Percentiles rank a stretch among this genome's conserved stretches.
phyloP scores from a whole-genome alignment of 2,113 vertebrate genomes.

The Macquaria ambigua region DNA sequence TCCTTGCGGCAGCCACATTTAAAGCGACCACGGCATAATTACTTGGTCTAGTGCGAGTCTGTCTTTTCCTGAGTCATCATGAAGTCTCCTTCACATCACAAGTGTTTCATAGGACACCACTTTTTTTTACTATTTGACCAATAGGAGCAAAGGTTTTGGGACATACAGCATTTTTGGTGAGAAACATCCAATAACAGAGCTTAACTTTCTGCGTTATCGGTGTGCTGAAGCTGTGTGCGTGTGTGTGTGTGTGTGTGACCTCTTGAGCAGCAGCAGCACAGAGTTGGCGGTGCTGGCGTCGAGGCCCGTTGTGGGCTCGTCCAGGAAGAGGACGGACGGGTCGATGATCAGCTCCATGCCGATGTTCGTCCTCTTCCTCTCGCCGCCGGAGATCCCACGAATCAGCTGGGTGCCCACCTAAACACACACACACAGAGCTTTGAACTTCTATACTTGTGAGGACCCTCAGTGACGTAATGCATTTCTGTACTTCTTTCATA shows the following conservation, averaged over 20 bases:
- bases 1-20: too few species aligned
- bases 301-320: constrained; percentile 94
- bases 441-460: background rate
- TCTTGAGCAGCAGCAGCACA: constrained; percentile 92
- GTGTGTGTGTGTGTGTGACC: constrained; percentile 75
- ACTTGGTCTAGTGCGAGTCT: too few species aligned
- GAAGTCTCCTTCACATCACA: too few species aligned
- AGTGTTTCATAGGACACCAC: too few species aligned
- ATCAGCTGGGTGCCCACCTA: constrained; percentile 94
- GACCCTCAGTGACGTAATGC: background rate
- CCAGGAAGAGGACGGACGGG: constrained; percentile 93
- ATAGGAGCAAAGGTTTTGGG: too few species aligned
- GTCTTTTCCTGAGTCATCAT: too few species aligned
- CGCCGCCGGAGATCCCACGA: constrained; percentile 93
- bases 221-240: background rate
- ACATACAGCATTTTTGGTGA: too few species aligned
- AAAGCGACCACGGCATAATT: too few species aligned
- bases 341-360: constrained; percentile 96
- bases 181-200: too few species aligned
- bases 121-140: too few species aligned
- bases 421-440: background rate
- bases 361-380: constrained; percentile 94
- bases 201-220: too few species aligned
- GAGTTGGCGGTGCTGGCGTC: constrained; percentile 94
- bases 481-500: rapidly evolving